Percentiles rank a stretch among this genome's conserved stretches.
Conservation (phyloP, 2,113 vertebrate species). For the Prionailurus viverrinus region DNA sequence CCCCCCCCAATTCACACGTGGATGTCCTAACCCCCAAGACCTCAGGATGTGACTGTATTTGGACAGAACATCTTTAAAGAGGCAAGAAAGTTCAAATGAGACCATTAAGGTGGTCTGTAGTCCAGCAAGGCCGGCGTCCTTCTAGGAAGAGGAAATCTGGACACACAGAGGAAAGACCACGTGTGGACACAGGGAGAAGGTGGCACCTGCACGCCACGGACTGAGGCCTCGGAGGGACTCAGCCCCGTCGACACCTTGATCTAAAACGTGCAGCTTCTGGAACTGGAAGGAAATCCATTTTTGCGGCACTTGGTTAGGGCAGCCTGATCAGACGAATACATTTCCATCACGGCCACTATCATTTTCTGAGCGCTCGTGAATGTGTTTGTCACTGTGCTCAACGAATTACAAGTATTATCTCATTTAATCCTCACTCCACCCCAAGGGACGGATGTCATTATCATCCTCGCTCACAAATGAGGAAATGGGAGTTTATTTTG, state of each 20-base stretch:
- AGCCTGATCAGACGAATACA: rapidly evolving
- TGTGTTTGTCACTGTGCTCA: neutral
- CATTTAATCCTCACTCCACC: neutral
- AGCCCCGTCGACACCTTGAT: rapidly evolving
- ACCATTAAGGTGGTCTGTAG: rapidly evolving
- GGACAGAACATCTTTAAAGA: neutral
- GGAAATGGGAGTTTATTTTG: neutral
- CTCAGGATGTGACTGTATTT: neutral
- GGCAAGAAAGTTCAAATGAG: neutral
- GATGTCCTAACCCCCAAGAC: neutral
- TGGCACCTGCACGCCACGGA: rapidly evolving
- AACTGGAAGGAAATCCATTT: rapidly evolving
- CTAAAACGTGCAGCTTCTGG: rapidly evolving
- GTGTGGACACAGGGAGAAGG: rapidly evolving
- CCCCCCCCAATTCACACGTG: rapidly evolving
- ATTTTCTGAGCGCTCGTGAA: neutral
- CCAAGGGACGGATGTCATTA: rapidly evolving
- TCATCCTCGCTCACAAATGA: rapidly evolving
- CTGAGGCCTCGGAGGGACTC: neutral
- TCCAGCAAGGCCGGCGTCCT: rapidly evolving
- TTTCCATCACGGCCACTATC: rapidly evolving
- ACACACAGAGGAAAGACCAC: rapidly evolving
- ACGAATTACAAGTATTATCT: rapidly evolving
- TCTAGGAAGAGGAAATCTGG: neutral
- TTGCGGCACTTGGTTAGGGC: rapidly evolving